Evolutionary conservation across 1,140 invertebrate genomes (phyloP).

Genomic region (Glomeris maerens): DNA sequence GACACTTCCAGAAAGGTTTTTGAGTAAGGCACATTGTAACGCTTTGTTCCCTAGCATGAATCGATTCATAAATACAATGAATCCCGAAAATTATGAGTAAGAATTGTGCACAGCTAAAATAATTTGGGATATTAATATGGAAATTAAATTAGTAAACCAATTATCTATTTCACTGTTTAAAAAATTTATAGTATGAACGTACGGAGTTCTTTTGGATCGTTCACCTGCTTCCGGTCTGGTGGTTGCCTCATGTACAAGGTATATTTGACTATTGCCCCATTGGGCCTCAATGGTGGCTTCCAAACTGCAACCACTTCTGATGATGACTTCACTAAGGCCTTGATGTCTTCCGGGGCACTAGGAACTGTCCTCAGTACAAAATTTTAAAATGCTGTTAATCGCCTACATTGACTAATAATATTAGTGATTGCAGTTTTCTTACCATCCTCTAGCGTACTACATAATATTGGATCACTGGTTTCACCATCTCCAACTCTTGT

Average conservation of each 20-base stretch:
- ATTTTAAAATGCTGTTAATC: no score
- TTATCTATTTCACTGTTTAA: no score
- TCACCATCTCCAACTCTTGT: slow-evolving; percentile 41
- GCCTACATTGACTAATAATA: no score
- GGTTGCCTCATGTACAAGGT: slow-evolving; percentile 27
- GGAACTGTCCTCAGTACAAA: no score
- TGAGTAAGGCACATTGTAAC: not conserved
- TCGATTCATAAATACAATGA: no score
- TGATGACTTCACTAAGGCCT: slow-evolving; percentile 29
- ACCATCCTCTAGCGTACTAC: slow-evolving; percentile 37
- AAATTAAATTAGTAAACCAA: no score
- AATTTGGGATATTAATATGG: no score
- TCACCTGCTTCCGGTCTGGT: slow-evolving; percentile 1
- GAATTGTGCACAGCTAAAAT: no score
- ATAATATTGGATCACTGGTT: slow-evolving; percentile 30
- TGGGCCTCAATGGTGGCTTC: slow-evolving; percentile 32
- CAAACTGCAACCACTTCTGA: slow-evolving; percentile 32
- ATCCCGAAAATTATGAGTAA: no score
- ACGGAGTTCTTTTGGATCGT: no score
- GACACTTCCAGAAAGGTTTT: not conserved
- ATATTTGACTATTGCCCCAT: slow-evolving; percentile 34
- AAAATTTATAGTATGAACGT: no score
- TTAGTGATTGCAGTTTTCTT: slow-evolving; percentile 12
- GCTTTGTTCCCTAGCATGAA: not conserved
- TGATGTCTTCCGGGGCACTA: slow-evolving; percentile 31